Evolutionary conservation across 1,140 invertebrate species (phyloP), one percentile per base, ranked within the genome.

Genomic region (Macrosteles quadrilineatus): DNA sequence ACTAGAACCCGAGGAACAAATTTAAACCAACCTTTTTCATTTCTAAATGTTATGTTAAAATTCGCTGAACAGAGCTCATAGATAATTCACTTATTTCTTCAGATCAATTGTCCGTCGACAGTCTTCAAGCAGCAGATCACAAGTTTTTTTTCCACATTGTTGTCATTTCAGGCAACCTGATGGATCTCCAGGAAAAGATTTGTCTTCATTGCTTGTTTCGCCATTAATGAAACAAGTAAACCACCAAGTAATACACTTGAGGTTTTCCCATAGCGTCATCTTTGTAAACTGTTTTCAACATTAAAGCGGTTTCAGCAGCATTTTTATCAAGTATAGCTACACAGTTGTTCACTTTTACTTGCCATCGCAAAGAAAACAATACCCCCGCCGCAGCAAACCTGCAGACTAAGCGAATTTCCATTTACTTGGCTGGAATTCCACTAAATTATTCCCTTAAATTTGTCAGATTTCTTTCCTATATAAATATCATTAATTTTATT

Each of bases 91-190:
- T 29, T 29, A 57, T 36, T 66, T 32, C 67, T 67, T 71, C 72
- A 76, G 69, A 62, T 75, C 69, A 40, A 74, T 70, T 3, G 71
- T 73, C 29, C 68, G 29, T 74, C 77, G 50, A 72, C 75, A 55
- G 66, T 75, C 62, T 55, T 75, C 27, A 23, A 62, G 72, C 63
- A 77, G 66, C 40, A 77, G 69, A 73, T 77, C 68, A 57, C 74
- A 47, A 72, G 77, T 14, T 36, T 71, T 77, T 77, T 74, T 36
- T 67, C 62, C 57, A 79, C 73, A 73, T 77, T 79, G 68, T 77
- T 69, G 53, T 76, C 73, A 19, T 74, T 77, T 67, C 67, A 70
- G 63, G 71, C 73, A n/a, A 71, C 73, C 72, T 72, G 65, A 73
- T 71, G 73, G 73, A 62, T 70, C 70, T 67, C 74, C 71, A 55